These are phyloP conservation scores for Scaptomyza montana DNA, from an alignment of 1,140 invertebrate species.

Conservation along the genomic window DNA sequence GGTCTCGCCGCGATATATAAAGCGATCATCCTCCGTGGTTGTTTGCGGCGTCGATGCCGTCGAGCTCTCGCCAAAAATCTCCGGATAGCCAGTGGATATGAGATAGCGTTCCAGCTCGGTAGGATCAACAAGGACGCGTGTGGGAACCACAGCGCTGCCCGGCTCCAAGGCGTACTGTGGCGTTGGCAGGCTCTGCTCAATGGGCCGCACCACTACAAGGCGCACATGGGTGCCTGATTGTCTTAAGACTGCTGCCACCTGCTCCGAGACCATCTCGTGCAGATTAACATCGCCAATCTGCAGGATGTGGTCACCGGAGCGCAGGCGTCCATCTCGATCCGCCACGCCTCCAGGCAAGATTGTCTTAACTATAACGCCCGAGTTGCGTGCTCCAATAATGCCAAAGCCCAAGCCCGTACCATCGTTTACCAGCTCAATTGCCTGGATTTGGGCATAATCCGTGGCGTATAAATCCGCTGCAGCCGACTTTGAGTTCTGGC, in stretches of 20 bases:
- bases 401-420: slow-evolving; percentile 98
- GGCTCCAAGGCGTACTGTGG: slow-evolving; percentile 74
- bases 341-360: slow-evolving; percentile 97
- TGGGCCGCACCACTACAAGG: slow-evolving; percentile 95
- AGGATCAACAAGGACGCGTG: slow-evolving; percentile 90
- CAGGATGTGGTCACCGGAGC: slow-evolving; percentile 97
- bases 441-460: slow-evolving; percentile 98
- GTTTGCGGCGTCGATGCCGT: slow-evolving; percentile 86
- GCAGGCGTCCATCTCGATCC: slow-evolving; percentile 95
- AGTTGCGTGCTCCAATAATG: slow-evolving; percentile 96
- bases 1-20: slow-evolving; percentile 72
- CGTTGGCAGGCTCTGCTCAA: slow-evolving; percentile 87
- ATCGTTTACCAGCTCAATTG: slow-evolving; percentile 97
- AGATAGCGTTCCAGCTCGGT: slow-evolving; percentile 93
- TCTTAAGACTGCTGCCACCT: slow-evolving; percentile 97
- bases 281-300: slow-evolving; percentile 95
- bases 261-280: slow-evolving; percentile 97
- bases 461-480: slow-evolving; percentile 91
- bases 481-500: slow-evolving; percentile 73
- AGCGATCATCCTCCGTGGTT: slow-evolving; percentile 83
- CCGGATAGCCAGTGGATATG: slow-evolving; percentile 90
- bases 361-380: slow-evolving; percentile 98
- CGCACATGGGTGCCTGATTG: slow-evolving; percentile 96
- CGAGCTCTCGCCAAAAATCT: slow-evolving; percentile 86
- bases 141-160: slow-evolving; percentile 86